phyloP scores from a whole-genome alignment of 2,888 invertebrate genomes.

The Coelopa pilipes region DNA sequence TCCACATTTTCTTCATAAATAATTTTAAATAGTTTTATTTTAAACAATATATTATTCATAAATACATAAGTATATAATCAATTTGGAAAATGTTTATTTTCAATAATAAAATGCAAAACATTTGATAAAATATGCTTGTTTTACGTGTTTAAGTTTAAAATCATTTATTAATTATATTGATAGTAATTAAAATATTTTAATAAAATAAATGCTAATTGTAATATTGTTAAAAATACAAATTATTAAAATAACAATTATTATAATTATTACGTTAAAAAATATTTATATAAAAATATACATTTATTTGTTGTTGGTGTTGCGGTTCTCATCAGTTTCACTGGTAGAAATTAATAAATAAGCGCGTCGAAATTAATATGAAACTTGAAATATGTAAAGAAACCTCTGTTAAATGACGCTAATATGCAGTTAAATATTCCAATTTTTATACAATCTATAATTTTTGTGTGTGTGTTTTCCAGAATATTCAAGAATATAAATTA shows the following conservation, averaged over 20 bases:
- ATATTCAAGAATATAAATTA: constrained; percentile 12
- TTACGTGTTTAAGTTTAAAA: constrained; percentile 16
- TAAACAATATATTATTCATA: constrained; percentile 25
- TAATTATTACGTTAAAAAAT: constrained; percentile 15
- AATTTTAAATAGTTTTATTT: constrained; percentile 7
- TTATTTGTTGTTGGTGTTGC: constrained; percentile 18
- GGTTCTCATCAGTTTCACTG: constrained; percentile 13
- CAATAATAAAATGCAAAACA: constrained; percentile 31
- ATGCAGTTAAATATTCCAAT: not conserved
- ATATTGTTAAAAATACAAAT: constrained; percentile 25
- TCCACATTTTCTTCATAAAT: not conserved
- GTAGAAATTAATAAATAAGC: constrained; percentile 12
- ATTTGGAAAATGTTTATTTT: constrained; percentile 3
- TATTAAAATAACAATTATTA: constrained; percentile 8
- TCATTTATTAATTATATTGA: constrained; percentile 26
- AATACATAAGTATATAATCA: constrained; percentile 13
- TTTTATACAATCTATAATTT: constrained; percentile 22
- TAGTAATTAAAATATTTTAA: constrained; percentile 26
- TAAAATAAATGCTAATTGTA: constrained; percentile 33
- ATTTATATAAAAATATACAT: constrained; percentile 33
- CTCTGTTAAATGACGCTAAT: not conserved
- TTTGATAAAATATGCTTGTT: constrained; percentile 26
- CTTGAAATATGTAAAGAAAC: constrained; percentile 10
- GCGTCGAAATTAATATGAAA: constrained; percentile 1
- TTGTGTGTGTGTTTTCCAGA: not conserved